Conservation (phyloP, 2,113 vertebrate species). For the Lophura nycthemera region DNA sequence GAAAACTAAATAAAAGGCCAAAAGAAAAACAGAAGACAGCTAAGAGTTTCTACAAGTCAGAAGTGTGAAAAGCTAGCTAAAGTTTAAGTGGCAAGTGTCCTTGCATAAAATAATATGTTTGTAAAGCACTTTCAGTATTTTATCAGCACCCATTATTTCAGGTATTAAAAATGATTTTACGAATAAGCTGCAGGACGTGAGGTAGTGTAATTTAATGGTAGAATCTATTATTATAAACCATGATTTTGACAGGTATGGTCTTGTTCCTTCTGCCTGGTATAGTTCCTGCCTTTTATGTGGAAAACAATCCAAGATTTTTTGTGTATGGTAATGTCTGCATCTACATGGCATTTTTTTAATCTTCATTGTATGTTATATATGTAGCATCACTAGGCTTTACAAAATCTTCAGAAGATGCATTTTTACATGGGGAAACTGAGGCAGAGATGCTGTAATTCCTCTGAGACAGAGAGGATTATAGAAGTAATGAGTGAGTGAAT, state of each 20-base stretch:
- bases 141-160: not conserved
- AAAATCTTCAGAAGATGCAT: not conserved
- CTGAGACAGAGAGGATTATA: not conserved
- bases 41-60: not conserved
- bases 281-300: not conserved
- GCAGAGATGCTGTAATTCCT: not conserved
- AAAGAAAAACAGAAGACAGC: not conserved
- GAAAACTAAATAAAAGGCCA: not conserved
- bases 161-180: not conserved
- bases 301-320: not conserved
- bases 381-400: not conserved
- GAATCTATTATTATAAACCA: not conserved
- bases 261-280: not conserved
- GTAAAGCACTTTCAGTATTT: not conserved
- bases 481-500: not conserved
- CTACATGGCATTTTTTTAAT: not conserved
- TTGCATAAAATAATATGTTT: not conserved
- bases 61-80: not conserved
- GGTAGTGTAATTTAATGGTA: not conserved
- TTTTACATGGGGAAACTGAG: not conserved
- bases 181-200: not conserved
- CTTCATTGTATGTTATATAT: not conserved
- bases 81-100: not conserved
- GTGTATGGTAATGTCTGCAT: not conserved
- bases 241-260: not conserved